Conservation (phyloP, 2,797 vertebrate genomes). For the Coracias cyanogaster region DNA sequence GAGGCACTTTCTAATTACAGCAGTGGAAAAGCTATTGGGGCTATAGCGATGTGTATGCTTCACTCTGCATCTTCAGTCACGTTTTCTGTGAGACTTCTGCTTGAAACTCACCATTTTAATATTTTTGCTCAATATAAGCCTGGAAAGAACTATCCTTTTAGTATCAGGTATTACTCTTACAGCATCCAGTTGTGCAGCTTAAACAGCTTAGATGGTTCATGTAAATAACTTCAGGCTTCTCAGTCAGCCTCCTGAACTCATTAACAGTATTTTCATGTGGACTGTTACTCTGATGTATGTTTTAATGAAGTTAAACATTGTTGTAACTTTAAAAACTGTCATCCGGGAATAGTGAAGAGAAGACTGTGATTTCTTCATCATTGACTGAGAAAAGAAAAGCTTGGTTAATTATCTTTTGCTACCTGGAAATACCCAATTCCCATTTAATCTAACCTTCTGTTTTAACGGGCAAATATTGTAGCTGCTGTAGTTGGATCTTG, state of each 20-base stretch:
- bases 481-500: not conserved
- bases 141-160: not conserved
- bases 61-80: not conserved
- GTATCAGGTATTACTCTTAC: not conserved
- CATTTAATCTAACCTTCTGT: not conserved
- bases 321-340: not conserved
- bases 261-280: not conserved
- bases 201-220: not conserved
- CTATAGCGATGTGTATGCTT: fast-evolving
- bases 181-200: not conserved
- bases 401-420: not conserved
- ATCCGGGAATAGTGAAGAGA: not conserved
- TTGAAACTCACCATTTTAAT: too few species aligned
- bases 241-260: not conserved
- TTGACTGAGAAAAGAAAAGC: not conserved
- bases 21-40: not conserved
- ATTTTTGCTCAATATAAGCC: too few species aligned
- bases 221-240: not conserved
- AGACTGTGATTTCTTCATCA: not conserved
- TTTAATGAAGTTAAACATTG: not conserved
- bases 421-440: not conserved
- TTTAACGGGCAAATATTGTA: not conserved
- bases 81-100: not conserved
- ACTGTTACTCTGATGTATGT: not conserved
- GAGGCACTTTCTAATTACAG: not conserved